Conservation (phyloP, 2,113 vertebrate species). For the Paracanthobrama guichenoti region DNA sequence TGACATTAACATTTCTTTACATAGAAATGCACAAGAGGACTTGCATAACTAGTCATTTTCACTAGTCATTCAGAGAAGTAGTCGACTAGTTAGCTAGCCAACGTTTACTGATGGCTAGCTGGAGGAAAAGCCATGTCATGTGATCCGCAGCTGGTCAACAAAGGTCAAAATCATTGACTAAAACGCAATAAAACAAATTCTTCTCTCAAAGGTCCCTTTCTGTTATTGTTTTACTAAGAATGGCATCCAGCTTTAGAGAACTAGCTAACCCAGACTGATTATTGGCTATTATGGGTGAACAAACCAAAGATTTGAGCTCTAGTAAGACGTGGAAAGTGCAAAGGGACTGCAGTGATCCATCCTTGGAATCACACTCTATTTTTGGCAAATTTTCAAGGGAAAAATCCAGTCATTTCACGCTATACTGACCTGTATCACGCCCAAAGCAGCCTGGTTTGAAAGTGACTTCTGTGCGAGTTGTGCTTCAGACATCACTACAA, state of each 20-base stretch:
- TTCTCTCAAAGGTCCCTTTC: background rate
- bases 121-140: background rate
- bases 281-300: background rate
- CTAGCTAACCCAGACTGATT: background rate
- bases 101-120: background rate
- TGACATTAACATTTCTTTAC: background rate
- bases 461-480: background rate
- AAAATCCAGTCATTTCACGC: background rate
- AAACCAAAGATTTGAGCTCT: background rate
- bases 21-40: slow-evolving; percentile 1
- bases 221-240: background rate
- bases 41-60: background rate
- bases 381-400: background rate
- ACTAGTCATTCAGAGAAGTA: background rate
- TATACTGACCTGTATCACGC: background rate
- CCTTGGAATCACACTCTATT: background rate
- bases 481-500: background rate
- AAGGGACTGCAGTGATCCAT: background rate
- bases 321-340: background rate
- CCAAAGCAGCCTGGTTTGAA: background rate
- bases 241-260: background rate
- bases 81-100: background rate
- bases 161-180: background rate
- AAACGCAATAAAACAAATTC: background rate
- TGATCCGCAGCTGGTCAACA: background rate